These are phyloP conservation scores for Phortica magna DNA, from an alignment of 2,888 invertebrate genomes.

Conservation along the genomic window DNA sequence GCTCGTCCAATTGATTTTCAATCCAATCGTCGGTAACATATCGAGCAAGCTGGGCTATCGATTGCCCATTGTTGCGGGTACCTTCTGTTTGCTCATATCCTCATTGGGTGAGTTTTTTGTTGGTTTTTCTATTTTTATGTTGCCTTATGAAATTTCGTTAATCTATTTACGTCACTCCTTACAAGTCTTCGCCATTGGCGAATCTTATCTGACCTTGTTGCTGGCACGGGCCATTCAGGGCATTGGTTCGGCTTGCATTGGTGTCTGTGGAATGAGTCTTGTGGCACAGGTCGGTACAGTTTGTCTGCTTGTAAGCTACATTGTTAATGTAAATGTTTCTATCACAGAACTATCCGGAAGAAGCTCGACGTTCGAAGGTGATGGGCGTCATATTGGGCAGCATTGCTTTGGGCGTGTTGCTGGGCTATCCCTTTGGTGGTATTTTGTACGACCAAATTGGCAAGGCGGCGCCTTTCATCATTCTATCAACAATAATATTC, in stretches of 20 bases:
- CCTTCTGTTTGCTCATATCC: conserved; percentile 83
- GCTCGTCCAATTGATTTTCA: conserved; percentile 87
- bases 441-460: conserved; percentile 87
- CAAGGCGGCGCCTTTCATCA: conserved; percentile 86
- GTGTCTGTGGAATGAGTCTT: conserved; percentile 89
- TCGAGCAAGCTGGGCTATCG: conserved; percentile 84
- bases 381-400: conserved; percentile 91
- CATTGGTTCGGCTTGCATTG: conserved; percentile 87
- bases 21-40: conserved; percentile 86
- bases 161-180: conserved; percentile 31
- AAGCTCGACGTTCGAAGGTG: conserved; percentile 80
- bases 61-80: conserved; percentile 84
- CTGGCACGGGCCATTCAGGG: conserved; percentile 89
- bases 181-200: conserved; percentile 87
- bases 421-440: conserved; percentile 90
- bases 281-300: conserved; percentile 80
- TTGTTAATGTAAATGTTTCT: not conserved
- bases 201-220: conserved; percentile 84
- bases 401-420: conserved; percentile 87
- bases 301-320: not conserved
- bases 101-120: conserved; percentile 81
- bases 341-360: conserved; percentile 75
- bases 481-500: conserved; percentile 82
- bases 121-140: not conserved
- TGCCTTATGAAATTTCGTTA: conserved; percentile 5